These are phyloP conservation scores for Andrena marginata DNA, from an alignment of 2,888 invertebrate species.

Conservation along the genomic window DNA sequence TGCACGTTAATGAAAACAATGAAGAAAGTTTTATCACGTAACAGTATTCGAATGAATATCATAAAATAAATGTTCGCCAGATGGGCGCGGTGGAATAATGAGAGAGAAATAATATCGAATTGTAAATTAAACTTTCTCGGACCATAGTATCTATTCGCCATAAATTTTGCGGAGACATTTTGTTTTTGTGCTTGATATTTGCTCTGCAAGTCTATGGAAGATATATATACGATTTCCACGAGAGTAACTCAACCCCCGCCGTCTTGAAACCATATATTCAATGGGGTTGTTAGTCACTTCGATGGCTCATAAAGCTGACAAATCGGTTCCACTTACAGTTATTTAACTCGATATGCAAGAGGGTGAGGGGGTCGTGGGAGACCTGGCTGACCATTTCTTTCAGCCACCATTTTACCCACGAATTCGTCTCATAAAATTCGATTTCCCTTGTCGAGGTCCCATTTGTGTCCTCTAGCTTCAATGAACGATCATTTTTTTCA, in stretches of 20 bases:
- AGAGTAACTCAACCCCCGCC: conserved; percentile 17
- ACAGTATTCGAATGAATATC: too few species aligned
- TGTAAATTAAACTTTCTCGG: too few species aligned
- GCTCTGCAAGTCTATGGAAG: background rate
- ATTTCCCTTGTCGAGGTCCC: background rate
- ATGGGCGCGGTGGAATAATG: too few species aligned
- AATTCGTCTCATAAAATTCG: conserved; percentile 11
- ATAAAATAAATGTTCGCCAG: too few species aligned
- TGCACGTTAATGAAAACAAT: background rate
- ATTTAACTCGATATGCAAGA: conserved; percentile 39
- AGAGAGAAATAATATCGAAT: too few species aligned
- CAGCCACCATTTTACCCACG: background rate
- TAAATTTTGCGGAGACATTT: conserved; percentile 7
- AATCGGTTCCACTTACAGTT: conserved; percentile 64
- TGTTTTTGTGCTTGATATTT: conserved; percentile 20
- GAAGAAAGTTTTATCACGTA: too few species aligned
- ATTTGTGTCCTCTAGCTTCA: background rate
- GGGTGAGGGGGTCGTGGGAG: background rate
- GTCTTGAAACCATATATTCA: conserved; percentile 59
- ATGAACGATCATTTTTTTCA: background rate
- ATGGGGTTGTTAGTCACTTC: conserved; percentile 71
- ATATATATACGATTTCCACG: conserved; percentile 37
- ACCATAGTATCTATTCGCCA: background rate
- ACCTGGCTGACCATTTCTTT: conserved; percentile 19
- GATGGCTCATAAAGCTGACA: conserved; percentile 75